A percentile compares a stretch with the other conserved stretches of the same genome.
phyloP scores from a whole-genome alignment of 35 echinoderm and acorn worm species.

The Ptychodera flava region DNA sequence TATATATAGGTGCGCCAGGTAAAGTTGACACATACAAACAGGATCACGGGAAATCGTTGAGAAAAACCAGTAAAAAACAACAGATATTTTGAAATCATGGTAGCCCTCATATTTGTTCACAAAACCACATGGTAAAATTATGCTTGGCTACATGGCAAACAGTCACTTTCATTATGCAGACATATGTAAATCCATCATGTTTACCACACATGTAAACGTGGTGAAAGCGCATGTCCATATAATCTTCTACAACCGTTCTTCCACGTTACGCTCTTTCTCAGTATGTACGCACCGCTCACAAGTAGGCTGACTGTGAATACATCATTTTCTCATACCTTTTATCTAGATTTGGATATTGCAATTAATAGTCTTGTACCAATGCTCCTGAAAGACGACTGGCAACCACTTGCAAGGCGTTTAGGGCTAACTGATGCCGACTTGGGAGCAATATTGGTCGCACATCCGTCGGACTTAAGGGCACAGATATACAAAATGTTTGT shows the following conservation, averaged over 20 bases:
- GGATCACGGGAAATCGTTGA: no score
- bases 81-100: no score
- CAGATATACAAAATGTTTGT: not conserved
- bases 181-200: no score
- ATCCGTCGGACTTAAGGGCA: not conserved
- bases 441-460: not conserved
- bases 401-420: not conserved
- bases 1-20: no score
- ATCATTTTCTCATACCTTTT: not conserved
- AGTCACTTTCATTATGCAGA: no score
- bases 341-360: not conserved
- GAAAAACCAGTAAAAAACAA: no score
- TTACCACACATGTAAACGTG: not conserved
- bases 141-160: no score
- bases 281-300: not conserved
- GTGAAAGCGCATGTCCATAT: not conserved
- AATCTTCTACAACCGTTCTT: not conserved
- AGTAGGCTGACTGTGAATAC: not conserved
- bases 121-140: no score
- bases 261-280: not conserved
- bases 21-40: no score
- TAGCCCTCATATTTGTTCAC: no score
- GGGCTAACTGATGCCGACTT: not conserved
- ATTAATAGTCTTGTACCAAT: not conserved
- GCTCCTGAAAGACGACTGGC: not conserved